Conservation (phyloP, 2,888 invertebrate species). For the Rhingia rostrata region DNA sequence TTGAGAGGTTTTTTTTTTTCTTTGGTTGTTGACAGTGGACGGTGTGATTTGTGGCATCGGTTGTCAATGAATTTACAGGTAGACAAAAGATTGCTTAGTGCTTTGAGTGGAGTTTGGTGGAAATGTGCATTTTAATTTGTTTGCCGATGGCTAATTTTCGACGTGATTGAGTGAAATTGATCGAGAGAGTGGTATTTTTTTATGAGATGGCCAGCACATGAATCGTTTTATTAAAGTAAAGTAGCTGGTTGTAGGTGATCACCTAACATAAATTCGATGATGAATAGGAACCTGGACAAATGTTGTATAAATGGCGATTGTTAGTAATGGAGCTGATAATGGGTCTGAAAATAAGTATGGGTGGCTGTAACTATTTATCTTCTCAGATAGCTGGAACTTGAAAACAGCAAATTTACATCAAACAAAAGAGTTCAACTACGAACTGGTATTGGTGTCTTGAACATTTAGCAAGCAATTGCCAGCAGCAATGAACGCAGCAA, state of each 20-base stretch:
- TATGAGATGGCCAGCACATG: background rate
- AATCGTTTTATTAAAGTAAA: too few species aligned
- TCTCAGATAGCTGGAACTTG: too few species aligned
- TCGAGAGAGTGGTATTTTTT: background rate
- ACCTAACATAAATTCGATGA: too few species aligned
- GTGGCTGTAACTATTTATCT: too few species aligned
- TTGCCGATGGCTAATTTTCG: constrained; percentile 35
- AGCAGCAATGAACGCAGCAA: too few species aligned
- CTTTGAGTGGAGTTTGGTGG: constrained; percentile 13
- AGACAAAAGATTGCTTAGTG: background rate
- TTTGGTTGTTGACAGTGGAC: background rate
- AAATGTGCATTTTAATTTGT: constrained; percentile 31
- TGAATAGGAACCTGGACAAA: too few species aligned
- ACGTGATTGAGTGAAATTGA: background rate
- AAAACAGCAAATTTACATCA: background rate
- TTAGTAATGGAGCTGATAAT: too few species aligned
- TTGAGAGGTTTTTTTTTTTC: constrained; percentile 9
- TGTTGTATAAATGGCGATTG: too few species aligned
- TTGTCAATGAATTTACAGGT: constrained; percentile 45
- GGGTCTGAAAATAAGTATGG: too few species aligned
- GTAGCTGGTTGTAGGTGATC: too few species aligned
- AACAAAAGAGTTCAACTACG: constrained; percentile 1
- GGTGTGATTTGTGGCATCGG: constrained; percentile 12
- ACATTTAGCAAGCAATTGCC: too few species aligned
- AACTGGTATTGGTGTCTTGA: background rate